A percentile compares a stretch with the other conserved stretches of the same genome.
These are phyloP conservation scores for Rhinoderma darwinii DNA, from an alignment of 2,113 vertebrate species.

Conservation along the genomic window DNA sequence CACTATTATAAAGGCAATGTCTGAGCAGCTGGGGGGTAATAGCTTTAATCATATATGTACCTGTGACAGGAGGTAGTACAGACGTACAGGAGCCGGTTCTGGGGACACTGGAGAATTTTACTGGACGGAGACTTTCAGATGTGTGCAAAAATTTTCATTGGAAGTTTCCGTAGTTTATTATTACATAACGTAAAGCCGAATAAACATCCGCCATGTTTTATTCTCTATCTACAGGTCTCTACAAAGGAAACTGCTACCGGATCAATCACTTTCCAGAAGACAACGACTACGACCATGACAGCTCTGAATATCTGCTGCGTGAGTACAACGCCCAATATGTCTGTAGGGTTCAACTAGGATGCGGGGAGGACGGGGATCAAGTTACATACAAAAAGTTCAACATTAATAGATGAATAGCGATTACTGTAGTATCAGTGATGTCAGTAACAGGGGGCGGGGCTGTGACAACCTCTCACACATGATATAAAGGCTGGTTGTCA, in stretches of 20 bases:
- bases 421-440: background rate
- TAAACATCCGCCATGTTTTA: conserved; percentile 13
- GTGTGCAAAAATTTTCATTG: too few species aligned
- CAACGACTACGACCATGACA: conserved; percentile 95
- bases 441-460: background rate
- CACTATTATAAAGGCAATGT: too few species aligned
- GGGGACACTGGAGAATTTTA: too few species aligned
- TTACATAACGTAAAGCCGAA: background rate
- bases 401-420: too few species aligned
- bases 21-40: too few species aligned
- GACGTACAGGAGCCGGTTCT: too few species aligned
- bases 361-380: too few species aligned
- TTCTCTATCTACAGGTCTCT: conserved; percentile 78
- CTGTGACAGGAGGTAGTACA: too few species aligned
- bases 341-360: background rate
- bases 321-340: conserved; percentile 70
- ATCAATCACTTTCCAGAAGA: conserved; percentile 98
- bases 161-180: background rate
- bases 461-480: background rate
- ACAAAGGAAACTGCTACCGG: conserved; percentile 93
- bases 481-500: background rate
- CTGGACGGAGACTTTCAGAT: too few species aligned
- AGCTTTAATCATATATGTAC: too few species aligned
- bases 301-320: conserved; percentile 96
- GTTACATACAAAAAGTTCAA: too few species aligned